Evolutionary conservation across 2,797 vertebrate genomes (phyloP).

Genomic region (Acropternis orthonyx): DNA sequence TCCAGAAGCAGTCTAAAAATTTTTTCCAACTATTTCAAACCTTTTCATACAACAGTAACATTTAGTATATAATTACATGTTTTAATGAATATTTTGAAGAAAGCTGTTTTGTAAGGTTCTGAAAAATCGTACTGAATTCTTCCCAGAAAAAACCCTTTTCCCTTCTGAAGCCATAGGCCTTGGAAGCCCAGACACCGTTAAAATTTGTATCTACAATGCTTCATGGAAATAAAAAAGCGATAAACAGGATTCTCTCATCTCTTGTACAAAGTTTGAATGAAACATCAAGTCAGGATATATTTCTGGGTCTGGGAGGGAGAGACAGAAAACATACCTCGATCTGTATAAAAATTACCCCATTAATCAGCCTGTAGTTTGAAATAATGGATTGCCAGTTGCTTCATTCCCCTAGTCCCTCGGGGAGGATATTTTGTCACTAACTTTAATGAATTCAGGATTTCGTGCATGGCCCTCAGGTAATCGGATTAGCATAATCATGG

Average conservation of each 20-base stretch:
- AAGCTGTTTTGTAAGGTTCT: background rate
- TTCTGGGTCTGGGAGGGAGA: background rate
- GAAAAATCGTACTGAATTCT: background rate
- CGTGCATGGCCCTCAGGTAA: constrained; percentile 42
- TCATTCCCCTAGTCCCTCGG: background rate
- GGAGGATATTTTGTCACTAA: constrained; percentile 52
- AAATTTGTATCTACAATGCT: background rate
- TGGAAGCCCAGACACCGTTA: background rate
- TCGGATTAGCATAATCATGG: constrained; percentile 48
- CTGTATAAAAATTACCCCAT: constrained; percentile 29
- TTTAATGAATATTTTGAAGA: background rate
- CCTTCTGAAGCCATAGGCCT: background rate
- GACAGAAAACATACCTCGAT: background rate
- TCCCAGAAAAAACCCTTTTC: background rate
- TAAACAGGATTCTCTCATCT: background rate
- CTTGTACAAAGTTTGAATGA: background rate
- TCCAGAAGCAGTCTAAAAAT: background rate
- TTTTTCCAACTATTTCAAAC: background rate
- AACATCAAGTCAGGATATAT: background rate
- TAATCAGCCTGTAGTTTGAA: constrained; percentile 56
- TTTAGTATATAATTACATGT: background rate
- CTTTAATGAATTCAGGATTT: constrained; percentile 67
- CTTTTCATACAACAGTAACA: background rate
- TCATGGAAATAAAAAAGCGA: background rate
- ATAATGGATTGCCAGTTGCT: constrained; percentile 46